phyloP scores from a whole-genome alignment of 2,113 vertebrate genomes.

The Cebidichthys violaceus region DNA sequence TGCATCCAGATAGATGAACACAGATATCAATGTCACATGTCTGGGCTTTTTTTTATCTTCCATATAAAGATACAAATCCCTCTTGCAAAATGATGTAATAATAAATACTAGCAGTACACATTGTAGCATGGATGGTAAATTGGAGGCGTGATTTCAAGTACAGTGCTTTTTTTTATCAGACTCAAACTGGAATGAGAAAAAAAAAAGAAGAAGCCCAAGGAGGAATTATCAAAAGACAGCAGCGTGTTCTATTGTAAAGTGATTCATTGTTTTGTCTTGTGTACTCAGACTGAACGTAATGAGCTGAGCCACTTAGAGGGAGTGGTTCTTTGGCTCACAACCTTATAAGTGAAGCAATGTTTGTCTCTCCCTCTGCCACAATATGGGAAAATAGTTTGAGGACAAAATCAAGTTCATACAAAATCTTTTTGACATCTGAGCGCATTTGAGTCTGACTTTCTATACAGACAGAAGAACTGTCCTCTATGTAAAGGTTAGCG shows the following conservation, averaged over 20 bases:
- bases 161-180: background rate
- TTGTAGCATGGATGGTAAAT: background rate
- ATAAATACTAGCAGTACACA: background rate
- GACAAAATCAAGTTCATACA: too few species aligned
- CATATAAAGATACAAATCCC: background rate
- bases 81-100: background rate
- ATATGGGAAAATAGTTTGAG: too few species aligned
- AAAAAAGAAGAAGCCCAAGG: background rate
- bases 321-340: slow-evolving; percentile 8
- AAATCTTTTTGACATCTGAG: too few species aligned
- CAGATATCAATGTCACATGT: background rate
- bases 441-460: too few species aligned
- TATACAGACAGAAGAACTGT: too few species aligned
- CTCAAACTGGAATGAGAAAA: background rate
- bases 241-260: background rate
- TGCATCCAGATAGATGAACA: background rate
- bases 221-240: background rate
- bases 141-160: background rate
- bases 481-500: background rate
- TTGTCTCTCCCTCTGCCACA: slow-evolving; percentile 15
- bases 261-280: background rate
- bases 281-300: background rate
- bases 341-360: slow-evolving; percentile 6
- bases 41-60: background rate
- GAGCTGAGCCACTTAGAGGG: slow-evolving; percentile 3